phyloP scores from a whole-genome alignment of 1,140 invertebrate genomes.

The Globodera ellingtonae region DNA sequence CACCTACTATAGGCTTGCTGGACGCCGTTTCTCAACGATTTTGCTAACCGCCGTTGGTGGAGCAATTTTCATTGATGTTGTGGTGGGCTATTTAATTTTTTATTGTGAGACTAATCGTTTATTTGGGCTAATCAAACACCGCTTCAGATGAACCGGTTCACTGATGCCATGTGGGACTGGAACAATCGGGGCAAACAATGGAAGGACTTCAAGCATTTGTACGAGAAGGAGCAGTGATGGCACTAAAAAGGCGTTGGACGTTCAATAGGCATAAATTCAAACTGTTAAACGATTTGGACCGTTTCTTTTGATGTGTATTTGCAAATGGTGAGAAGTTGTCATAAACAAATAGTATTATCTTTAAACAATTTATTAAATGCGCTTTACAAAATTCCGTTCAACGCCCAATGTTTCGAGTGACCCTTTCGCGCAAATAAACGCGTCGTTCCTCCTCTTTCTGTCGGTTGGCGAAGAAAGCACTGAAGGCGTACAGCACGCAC shows the following conservation, averaged over 20 bases:
- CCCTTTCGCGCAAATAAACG: not conserved
- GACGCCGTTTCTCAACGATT: conserved; percentile 18
- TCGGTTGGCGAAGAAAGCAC: conserved; percentile 46
- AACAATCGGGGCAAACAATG: conserved; percentile 25
- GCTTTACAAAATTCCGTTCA: not conserved
- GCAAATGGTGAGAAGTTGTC: too few species aligned
- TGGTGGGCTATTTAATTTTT: conserved; percentile 12
- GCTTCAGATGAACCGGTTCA: conserved; percentile 18
- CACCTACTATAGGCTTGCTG: conserved; percentile 2
- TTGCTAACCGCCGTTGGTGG: conserved; percentile 15
- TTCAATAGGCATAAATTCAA: not conserved
- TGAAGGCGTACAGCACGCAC: conserved; percentile 44
- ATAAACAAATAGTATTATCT: too few species aligned
- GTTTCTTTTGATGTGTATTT: too few species aligned
- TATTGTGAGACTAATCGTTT: not conserved
- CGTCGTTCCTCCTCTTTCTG: conserved; percentile 27
- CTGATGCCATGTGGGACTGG: conserved; percentile 19
- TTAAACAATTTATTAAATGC: too few species aligned
- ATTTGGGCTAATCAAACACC: too few species aligned
- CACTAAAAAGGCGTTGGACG: not conserved
- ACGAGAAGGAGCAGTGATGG: conserved; percentile 4
- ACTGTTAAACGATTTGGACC: not conserved
- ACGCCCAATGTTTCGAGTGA: not conserved
- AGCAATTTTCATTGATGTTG: conserved; percentile 22
- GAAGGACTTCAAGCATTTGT: conserved; percentile 27